Conservation (phyloP, 64 coral and sea anemone genomes). For the Actinia tenebrosa region DNA sequence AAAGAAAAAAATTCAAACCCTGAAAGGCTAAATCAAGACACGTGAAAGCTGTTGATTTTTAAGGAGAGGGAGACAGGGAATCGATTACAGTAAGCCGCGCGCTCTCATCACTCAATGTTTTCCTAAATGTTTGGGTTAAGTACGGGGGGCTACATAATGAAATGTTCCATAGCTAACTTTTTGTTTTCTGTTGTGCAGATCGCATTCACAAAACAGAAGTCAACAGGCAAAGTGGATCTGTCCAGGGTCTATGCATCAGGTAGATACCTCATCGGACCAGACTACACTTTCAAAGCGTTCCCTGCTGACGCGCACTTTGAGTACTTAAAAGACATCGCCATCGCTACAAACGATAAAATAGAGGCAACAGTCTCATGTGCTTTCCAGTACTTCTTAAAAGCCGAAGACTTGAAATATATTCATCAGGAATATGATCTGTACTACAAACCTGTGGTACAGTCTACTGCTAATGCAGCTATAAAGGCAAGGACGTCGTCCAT, state of each 20-base stretch:
- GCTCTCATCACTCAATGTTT: too few relatives aligned
- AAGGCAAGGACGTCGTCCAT: slow-evolving; percentile 53
- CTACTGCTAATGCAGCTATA: slow-evolving; percentile 62
- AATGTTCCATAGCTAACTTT: too few relatives aligned
- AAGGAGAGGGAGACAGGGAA: too few relatives aligned
- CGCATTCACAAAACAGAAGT: slow-evolving; percentile 65
- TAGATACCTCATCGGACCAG: slow-evolving; percentile 72
- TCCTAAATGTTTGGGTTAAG: too few relatives aligned
- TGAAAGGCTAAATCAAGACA: too few relatives aligned
- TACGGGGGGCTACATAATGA: too few relatives aligned
- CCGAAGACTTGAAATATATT: slow-evolving; percentile 57
- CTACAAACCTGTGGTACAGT: slow-evolving; percentile 63
- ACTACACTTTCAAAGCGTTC: slow-evolving; percentile 86
- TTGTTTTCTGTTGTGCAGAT: slow-evolving; percentile 10
- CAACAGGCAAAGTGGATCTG: slow-evolving; percentile 73
- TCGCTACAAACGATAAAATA: slow-evolving; percentile 63
- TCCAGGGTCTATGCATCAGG: slow-evolving; percentile 55
- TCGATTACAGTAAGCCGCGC: too few relatives aligned
- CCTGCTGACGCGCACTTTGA: slow-evolving; percentile 70
- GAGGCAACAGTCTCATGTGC: slow-evolving; percentile 59
- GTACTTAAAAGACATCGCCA: slow-evolving; percentile 33
- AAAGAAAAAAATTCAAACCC: too few relatives aligned
- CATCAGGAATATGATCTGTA: slow-evolving; percentile 74
- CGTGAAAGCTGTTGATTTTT: too few relatives aligned
- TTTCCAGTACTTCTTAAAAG: slow-evolving; percentile 84